Conservation (phyloP, 92 coral and sea anemone genomes). For the Paragorgia papillata region DNA sequence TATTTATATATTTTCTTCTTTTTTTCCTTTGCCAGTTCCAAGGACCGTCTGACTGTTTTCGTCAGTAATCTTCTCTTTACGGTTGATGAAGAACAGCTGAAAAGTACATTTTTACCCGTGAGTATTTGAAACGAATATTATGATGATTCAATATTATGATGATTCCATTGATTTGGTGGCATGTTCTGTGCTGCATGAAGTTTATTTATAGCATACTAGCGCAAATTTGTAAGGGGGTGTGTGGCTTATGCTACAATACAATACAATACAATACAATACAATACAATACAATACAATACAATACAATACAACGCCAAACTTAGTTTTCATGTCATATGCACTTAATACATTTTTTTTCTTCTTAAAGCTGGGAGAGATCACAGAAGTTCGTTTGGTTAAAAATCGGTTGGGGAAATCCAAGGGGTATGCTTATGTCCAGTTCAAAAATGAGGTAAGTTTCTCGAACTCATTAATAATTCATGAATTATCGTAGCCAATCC, state of each 20-base stretch:
- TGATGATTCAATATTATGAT: not conserved
- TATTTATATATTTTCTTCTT: too few relatives aligned
- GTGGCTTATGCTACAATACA: too few relatives aligned
- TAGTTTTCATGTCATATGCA: too few relatives aligned
- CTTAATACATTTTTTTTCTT: not conserved
- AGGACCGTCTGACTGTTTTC: conserved; percentile 76
- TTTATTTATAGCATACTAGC: too few relatives aligned
- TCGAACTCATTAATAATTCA: too few relatives aligned
- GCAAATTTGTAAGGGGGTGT: too few relatives aligned
- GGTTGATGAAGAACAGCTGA: conserved; percentile 77
- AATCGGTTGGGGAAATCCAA: conserved; percentile 83
- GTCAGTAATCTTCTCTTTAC: conserved; percentile 83
- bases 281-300: not conserved
- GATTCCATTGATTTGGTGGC: too few relatives aligned
- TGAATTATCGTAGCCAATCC: too few relatives aligned
- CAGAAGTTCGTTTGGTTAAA: conserved; percentile 81
- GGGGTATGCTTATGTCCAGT: conserved; percentile 92
- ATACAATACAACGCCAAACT: too few relatives aligned
- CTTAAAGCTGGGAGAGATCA: conserved; percentile 78
- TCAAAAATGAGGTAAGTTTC: conserved; percentile 77
- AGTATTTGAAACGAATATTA: conserved; percentile 5
- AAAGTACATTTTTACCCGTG: conserved; percentile 74
- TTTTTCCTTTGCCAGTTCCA: conserved; percentile 57
- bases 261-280: not conserved
- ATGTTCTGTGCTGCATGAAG: too few relatives aligned